Evolutionary conservation across 2,888 invertebrate species (phyloP), one percentile per base, ranked within the genome.

Genomic region (Cylloceria caligata): DNA sequence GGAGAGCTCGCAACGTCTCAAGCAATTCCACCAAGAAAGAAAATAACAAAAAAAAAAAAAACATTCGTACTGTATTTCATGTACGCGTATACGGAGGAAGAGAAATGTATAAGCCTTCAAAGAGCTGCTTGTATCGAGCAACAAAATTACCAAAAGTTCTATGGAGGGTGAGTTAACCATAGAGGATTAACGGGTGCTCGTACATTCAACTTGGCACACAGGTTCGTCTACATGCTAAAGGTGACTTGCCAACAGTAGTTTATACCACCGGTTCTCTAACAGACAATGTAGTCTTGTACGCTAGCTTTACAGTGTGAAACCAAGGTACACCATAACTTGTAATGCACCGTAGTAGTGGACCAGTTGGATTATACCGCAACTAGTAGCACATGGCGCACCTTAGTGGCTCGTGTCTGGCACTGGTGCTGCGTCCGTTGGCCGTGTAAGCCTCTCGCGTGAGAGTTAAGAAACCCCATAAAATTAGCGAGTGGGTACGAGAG

Each of bases 391-490:
- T 19, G 73, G 57, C 78, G 36, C 65, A 64, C 74, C 78, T 60
- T 57, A 30, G 47, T 30, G 65, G 60, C 57, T 30, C 57, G 36
- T 34, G 52, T 36, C 19, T 49, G n/a, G 13, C 30, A 7, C 47
- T 49, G 39, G 42, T 42, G 21, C 57, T 39, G 13, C 62, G 13
- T 24, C 30, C 24, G 65, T 27, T 57, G 65, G 55, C 42, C 74
- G 74, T 71, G 47, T 87, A 88, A 89, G 87, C 88, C 87, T 86
- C 87, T 88, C 88, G 86, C 79, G 83, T 27, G 42, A 84, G 87
- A 88, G 88, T 88, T 88, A 89, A 89, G 88, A 87, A 89, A 87
- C 86, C 87, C 88, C 88, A 79, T 89, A 89, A 89, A 89, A 89
- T 89, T 89, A 88, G 89, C 86, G 86, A 87, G 81, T 87, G 86